Conservation (phyloP, 2,797 vertebrate species). For the Sebastes hubbsi region DNA sequence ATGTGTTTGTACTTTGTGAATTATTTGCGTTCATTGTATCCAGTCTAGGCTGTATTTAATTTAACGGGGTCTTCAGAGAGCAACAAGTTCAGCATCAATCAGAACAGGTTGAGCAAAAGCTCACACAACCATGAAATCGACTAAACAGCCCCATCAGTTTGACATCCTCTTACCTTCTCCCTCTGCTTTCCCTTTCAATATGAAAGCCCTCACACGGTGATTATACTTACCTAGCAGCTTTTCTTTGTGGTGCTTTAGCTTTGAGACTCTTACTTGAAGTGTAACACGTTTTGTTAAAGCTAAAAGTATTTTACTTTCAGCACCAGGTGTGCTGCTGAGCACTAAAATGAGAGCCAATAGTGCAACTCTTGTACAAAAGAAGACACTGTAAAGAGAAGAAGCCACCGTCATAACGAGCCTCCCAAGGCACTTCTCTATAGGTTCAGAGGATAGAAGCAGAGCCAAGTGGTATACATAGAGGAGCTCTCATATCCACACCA, state of each 20-base stretch:
- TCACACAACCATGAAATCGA: conserved; percentile 44
- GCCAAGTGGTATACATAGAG: conserved; percentile 36
- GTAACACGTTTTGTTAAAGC: conserved; percentile 10
- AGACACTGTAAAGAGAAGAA: background rate
- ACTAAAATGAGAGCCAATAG: conserved; percentile 6
- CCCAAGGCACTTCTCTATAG: conserved; percentile 20
- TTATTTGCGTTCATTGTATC: conserved; percentile 9
- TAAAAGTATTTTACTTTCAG: conserved; percentile 38
- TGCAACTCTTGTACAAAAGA: background rate
- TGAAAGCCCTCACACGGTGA: conserved; percentile 23
- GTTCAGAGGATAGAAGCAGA: conserved; percentile 24
- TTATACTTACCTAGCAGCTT: conserved; percentile 36
- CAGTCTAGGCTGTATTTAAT: conserved; percentile 9
- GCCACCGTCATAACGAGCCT: conserved; percentile 1
- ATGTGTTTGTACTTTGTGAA: conserved; percentile 12
- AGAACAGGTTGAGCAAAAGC: conserved; percentile 39
- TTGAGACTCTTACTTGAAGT: conserved; percentile 37
- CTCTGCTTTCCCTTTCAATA: conserved; percentile 21
- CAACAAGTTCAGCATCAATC: conserved; percentile 46
- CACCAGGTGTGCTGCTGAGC: background rate
- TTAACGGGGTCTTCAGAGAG: conserved; percentile 35
- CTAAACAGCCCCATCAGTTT: conserved; percentile 31
- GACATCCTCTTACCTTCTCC: conserved; percentile 18
- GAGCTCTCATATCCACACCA: conserved; percentile 41
- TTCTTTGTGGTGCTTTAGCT: conserved; percentile 31